A percentile compares a stretch with the other conserved stretches of the same genome.
These are phyloP conservation scores for Cheumatopsyche charites DNA, from an alignment of 1,140 invertebrate species.

Conservation along the genomic window DNA sequence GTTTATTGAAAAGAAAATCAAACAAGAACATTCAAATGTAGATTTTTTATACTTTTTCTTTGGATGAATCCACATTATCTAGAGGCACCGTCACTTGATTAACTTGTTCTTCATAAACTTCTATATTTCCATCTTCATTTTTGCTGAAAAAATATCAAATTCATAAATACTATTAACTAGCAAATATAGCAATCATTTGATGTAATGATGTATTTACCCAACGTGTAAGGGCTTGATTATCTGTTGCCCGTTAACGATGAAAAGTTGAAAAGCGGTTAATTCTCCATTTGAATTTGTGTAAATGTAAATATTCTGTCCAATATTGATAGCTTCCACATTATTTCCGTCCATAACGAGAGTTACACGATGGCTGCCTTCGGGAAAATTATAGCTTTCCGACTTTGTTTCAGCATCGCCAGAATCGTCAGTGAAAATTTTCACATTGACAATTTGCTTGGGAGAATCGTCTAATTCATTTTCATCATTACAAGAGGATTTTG, in stretches of 20 bases:
- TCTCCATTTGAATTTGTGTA: constrained; percentile 58
- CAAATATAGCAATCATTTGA: not conserved
- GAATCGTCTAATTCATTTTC: not conserved
- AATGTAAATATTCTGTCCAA: constrained; percentile 59
- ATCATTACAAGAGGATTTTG: not conserved
- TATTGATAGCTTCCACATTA: constrained; percentile 60
- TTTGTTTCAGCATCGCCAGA: constrained; percentile 36
- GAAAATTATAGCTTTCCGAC: constrained; percentile 40
- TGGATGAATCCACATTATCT: constrained; percentile 37
- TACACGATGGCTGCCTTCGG: constrained; percentile 52
- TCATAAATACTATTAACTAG: not conserved
- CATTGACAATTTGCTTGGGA: not conserved
- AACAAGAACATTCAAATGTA: not conserved
- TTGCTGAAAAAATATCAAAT: constrained; percentile 51
- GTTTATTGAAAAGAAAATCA: not conserved
- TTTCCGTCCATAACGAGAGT: constrained; percentile 60
- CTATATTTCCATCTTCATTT: constrained; percentile 60
- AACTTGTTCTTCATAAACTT: constrained; percentile 62
- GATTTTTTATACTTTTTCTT: constrained; percentile 37
- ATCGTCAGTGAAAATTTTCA: constrained; percentile 28
- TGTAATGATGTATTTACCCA: constrained; percentile 51
- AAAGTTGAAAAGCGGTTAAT: constrained; percentile 57
- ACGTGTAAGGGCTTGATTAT: constrained; percentile 61
- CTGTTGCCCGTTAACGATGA: constrained; percentile 51
- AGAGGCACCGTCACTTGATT: constrained; percentile 40